A percentile compares a stretch with the other conserved stretches of the same genome.
Evolutionary conservation across 1,140 invertebrate genomes (phyloP).

Genomic region (Neotoxoptera formosana): DNA sequence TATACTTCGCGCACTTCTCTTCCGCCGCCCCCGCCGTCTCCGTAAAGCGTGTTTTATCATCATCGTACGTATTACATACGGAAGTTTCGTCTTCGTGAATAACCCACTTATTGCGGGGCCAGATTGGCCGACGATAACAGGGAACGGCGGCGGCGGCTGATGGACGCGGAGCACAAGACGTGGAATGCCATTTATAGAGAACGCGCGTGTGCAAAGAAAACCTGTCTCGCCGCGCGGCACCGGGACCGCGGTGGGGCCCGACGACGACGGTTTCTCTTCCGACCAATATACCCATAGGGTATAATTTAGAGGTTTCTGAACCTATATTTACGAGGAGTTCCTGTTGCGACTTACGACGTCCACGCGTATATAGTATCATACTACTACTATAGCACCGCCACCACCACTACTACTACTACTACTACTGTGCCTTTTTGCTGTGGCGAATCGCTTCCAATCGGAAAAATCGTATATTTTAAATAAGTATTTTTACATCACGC

Average conservation of each 20-base stretch:
- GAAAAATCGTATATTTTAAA: background rate
- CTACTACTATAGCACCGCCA: no score
- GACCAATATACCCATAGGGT: slow-evolving; percentile 20
- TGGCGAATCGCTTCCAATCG: background rate
- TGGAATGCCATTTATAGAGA: slow-evolving; percentile 46
- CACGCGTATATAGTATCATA: background rate
- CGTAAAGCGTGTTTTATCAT: background rate
- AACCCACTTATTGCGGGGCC: slow-evolving; percentile 41
- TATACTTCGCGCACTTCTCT: background rate
- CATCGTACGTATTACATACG: slow-evolving; percentile 11
- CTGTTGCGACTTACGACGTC: background rate
- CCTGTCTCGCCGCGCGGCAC: background rate
- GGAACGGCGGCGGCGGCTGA: background rate
- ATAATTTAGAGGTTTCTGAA: slow-evolving; percentile 54
- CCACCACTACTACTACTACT: background rate
- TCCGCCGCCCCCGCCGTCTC: background rate
- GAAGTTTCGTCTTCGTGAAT: slow-evolving; percentile 49
- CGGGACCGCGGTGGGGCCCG: background rate
- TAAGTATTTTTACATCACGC: background rate
- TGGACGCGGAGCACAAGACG: background rate
- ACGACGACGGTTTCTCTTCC: slow-evolving; percentile 47
- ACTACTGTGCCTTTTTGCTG: background rate
- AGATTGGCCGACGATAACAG: background rate
- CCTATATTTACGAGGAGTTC: slow-evolving; percentile 21
- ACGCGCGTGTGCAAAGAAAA: slow-evolving; percentile 46